Base-by-base conservation (phyloP, 1,140 invertebrate species). In the Caenorhabditis remanei region DNA sequence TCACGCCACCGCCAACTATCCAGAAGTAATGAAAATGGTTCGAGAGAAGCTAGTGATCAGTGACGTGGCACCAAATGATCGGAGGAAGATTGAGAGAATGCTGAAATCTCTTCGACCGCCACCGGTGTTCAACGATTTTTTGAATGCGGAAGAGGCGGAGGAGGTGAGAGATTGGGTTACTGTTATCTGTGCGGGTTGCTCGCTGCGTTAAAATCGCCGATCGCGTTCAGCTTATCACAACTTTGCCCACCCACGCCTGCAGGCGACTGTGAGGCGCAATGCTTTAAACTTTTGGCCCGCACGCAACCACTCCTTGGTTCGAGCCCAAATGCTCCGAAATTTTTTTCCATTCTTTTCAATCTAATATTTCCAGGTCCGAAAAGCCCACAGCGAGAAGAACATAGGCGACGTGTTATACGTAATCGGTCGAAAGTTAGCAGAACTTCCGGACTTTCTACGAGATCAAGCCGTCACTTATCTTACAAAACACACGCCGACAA, bases 61-160 rank as follows among this genome's bases (percentile, higher is more conserved):
- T 7, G 71, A 79, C n/a, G 14, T 79, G 1, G 46, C 71, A 13
- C 71, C 43, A 50, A 79, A 79, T 32, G 71, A 79, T 40, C n/a
- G 71, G 14, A 16, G 71, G 21, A 79, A 79, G 46, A 79, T 79
- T 50, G 71, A 79, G 41, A n/a, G 71, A 79, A 79, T 79, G 71
- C 24, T 79, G 71, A 79, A 79, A 11, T 53, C n/a, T n/a, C 71
- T 79, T 9, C 71, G 71, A 41, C 71, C 71, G 71, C 71, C 71
- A 13, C 71, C 71, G 53, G 71, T 79, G n/a, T 79, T 79, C 71
- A 24, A 79, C 24, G 43, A 24, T 8, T 79, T 79, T 21, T n/a
- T 79, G 3, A 79, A 24, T 32, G 71, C n/a, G 43, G 46, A 50
- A 13, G 71, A 79, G 71, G n/a, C 71, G 24, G 46, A 50, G 1